Conservation (phyloP, 1,140 invertebrate genomes). For the Heliconius hewitsoni region DNA sequence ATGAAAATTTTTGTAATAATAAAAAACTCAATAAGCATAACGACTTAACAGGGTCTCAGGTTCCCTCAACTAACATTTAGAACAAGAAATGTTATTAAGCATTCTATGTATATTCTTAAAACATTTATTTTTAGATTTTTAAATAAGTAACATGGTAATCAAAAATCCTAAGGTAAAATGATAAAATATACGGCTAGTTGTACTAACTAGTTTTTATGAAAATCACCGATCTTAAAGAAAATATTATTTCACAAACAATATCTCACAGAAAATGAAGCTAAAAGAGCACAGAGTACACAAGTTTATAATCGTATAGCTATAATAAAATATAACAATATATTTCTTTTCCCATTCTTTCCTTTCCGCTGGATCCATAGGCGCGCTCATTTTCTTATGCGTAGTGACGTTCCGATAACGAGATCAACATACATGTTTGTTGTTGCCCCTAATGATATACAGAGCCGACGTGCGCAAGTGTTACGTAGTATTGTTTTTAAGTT, state of each 20-base stretch:
- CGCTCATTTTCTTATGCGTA: slow-evolving; percentile 32
- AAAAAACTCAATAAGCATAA: too few relatives aligned
- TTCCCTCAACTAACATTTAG: too few relatives aligned
- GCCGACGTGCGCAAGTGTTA: slow-evolving; percentile 35
- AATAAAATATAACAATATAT: not conserved
- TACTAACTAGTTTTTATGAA: not conserved
- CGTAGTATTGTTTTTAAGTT: slow-evolving; percentile 36
- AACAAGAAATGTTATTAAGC: too few relatives aligned
- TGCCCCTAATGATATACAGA: slow-evolving; percentile 27
- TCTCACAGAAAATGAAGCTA: not conserved
- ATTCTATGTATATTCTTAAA: too few relatives aligned
- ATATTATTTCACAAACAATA: not conserved
- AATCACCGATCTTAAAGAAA: not conserved
- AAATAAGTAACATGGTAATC: too few relatives aligned
- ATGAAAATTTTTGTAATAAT: not conserved
- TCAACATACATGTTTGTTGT: slow-evolving; percentile 33
- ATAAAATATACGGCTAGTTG: not conserved
- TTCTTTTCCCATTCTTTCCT: slow-evolving; percentile 15
- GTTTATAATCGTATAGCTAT: not conserved
- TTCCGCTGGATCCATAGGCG: slow-evolving; percentile 19
- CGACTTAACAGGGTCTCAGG: too few relatives aligned
- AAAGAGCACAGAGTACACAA: not conserved
- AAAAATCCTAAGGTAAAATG: too few relatives aligned
- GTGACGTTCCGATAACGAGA: slow-evolving; percentile 35
- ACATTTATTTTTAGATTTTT: too few relatives aligned